A percentile compares a stretch with the other conserved stretches of the same genome.
These are phyloP conservation scores for Panthera leo DNA, from an alignment of 2,113 vertebrate genomes.

Conservation along the genomic window DNA sequence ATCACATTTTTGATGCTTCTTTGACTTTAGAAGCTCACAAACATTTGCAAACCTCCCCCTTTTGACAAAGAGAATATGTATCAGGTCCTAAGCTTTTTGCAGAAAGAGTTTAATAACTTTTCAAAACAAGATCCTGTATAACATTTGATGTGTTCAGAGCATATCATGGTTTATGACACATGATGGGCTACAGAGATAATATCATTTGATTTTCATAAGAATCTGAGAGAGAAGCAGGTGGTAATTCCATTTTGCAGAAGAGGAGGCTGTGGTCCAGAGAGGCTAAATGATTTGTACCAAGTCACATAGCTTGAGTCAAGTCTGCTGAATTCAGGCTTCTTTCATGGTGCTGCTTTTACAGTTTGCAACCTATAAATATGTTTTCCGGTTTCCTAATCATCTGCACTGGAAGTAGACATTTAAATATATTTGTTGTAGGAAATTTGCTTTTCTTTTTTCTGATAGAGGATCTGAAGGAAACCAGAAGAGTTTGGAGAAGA, in stretches of 20 bases:
- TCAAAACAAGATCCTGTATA: neutral
- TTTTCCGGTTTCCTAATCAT: neutral
- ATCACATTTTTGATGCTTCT: neutral
- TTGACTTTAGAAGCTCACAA: neutral
- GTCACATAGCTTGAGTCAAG: neutral
- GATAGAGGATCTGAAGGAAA: neutral
- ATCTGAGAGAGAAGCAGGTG: neutral
- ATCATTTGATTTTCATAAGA: neutral
- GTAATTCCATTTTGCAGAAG: neutral
- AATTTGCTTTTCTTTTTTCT: constrained; percentile 5
- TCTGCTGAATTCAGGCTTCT: neutral
- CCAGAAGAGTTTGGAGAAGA: neutral
- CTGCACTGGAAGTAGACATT: neutral
- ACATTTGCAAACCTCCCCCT: neutral
- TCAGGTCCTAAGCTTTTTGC: neutral
- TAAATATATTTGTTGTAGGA: neutral
- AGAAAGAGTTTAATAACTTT: neutral
- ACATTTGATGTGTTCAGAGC: neutral
- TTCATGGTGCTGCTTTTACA: neutral
- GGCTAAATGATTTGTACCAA: neutral
- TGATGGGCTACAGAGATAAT: neutral
- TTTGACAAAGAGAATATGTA: neutral
- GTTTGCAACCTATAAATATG: neutral
- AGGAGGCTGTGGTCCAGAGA: neutral
- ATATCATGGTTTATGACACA: neutral